Conservation (phyloP, 2,888 invertebrate species). For the Pteria penguin region DNA sequence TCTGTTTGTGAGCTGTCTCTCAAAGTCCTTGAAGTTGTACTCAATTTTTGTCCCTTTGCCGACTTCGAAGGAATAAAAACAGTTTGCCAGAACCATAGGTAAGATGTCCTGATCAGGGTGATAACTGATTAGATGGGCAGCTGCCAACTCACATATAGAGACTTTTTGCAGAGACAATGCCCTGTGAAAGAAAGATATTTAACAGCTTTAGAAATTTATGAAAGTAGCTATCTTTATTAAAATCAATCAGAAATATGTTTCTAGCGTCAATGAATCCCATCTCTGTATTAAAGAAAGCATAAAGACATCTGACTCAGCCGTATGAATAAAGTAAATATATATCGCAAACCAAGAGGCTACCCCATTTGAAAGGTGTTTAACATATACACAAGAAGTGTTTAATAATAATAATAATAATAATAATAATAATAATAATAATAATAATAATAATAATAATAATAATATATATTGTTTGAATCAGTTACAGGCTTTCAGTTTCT, state of each 20-base stretch:
- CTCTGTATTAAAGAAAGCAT: too few species aligned
- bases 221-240: background rate
- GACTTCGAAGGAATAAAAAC: conserved; percentile 61
- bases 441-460: too few species aligned
- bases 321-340: too few species aligned
- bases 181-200: conserved; percentile 1
- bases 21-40: conserved; percentile 60
- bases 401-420: too few species aligned
- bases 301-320: too few species aligned
- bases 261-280: too few species aligned
- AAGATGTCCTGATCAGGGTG: conserved; percentile 58
- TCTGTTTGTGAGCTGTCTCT: conserved; percentile 59
- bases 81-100: conserved; percentile 62
- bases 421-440: too few species aligned
- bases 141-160: conserved; percentile 33
- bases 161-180: conserved; percentile 28
- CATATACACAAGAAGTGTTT: too few species aligned
- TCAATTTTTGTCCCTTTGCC: conserved; percentile 60
- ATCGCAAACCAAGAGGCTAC: too few species aligned
- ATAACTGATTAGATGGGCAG: conserved; percentile 51
- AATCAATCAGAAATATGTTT: background rate
- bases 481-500: too few species aligned
- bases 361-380: too few species aligned
- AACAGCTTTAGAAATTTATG: background rate
- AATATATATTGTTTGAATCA: too few species aligned